Base-by-base conservation (phyloP, 2,888 invertebrate genomes). In the Lepas anatifera region DNA sequence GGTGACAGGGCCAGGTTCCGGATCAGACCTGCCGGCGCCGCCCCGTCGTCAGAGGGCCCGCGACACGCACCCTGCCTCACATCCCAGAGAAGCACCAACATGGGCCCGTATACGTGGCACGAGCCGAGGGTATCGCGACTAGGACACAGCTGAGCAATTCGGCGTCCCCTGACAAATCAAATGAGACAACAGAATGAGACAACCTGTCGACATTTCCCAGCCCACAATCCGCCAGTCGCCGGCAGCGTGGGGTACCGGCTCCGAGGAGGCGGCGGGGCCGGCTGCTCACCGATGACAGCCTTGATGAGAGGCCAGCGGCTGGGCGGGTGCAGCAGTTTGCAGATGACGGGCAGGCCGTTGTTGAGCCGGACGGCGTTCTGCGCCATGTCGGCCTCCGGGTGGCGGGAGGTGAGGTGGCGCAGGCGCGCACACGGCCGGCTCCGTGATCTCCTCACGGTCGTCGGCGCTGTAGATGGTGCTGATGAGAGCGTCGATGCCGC, bases 271-370 rank as follows among this genome's bases (percentile, higher is more conserved):
- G 43, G 22, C 18, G 32, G 29, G 16, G 7, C 6, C 50, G 10
- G 67, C 27, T 25, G 27, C 66, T 3, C n/a, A 66, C 66, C 74
- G 72, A 75, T 74, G 39, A 74, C 74, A 48, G 77, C 78, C 84
- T 98, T 98, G 77, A 97, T 94, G 74, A 98, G 84, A 27, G 97
- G 96, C 97, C 97, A 97, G 79, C 96, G 89, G 0, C 95, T 95
- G 70, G 96, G 96, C 69, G 96, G 96, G 82, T 95, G 93, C 78
- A 98, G 85, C 73, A 99, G 85, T 81, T 96, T 95, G 72, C 97
- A 95, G 77, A 98, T 91, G 66, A 95, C 92, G 78, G 84, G 84
- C 77, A 97, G 85, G 43, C 97, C 97, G 76, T 94, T 95, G 81
- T 95, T 94, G 75, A 90, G 82, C 22, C 95, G 89, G 68, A 99